Percentiles rank a stretch among this genome's conserved stretches.
Conservation (phyloP, 2,113 vertebrate genomes). For the Myotis davidii region DNA sequence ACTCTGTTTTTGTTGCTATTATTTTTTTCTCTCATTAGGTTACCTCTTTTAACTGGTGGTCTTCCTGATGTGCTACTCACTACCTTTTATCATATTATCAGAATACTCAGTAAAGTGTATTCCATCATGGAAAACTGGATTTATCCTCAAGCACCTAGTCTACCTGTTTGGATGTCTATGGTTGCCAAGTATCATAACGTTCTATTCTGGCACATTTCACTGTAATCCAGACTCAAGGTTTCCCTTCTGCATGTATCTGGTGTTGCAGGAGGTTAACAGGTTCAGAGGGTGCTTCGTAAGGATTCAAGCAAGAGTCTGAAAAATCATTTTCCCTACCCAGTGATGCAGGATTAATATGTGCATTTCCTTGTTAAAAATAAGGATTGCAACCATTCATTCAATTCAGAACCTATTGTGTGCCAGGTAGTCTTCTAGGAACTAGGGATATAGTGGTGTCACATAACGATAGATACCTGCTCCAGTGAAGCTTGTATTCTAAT, state of each 20-base stretch:
- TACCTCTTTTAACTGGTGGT: not conserved
- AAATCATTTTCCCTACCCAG: not conserved
- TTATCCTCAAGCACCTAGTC: not conserved
- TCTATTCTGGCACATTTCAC: not conserved
- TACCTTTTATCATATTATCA: not conserved
- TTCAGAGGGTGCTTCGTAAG: not conserved
- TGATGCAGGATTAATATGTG: not conserved
- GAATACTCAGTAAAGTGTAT: not conserved
- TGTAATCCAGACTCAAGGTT: not conserved
- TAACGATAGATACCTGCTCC: not conserved
- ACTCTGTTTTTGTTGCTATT: not conserved
- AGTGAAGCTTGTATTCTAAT: not conserved
- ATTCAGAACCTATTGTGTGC: not conserved
- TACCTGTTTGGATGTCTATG: not conserved
- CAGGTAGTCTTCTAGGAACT: not conserved
- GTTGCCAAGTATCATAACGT: not conserved
- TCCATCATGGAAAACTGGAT: not conserved
- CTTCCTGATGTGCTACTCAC: not conserved
- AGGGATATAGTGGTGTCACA: not conserved
- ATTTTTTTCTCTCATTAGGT: not conserved
- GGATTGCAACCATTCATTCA: not conserved
- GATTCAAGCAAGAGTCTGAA: not conserved
- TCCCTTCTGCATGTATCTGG: not conserved
- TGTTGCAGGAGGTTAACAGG: not conserved
- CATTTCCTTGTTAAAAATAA: slow-evolving; percentile 7